A percentile compares a stretch with the other conserved stretches of the same genome.
phyloP scores from a whole-genome alignment of 2,113 vertebrate genomes.

The Turdus rufiventris region DNA sequence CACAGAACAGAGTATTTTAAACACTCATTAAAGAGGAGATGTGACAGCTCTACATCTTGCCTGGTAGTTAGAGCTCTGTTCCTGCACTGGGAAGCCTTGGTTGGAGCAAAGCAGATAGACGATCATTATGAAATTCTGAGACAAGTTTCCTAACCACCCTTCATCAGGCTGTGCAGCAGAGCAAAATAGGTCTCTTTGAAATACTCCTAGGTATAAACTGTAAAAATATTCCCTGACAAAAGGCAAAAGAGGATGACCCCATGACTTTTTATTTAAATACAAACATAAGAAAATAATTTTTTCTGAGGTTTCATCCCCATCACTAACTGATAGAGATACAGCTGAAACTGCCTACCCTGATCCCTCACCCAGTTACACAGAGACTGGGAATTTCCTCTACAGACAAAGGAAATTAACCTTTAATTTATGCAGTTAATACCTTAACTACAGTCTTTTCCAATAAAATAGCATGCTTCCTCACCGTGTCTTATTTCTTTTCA shows the following conservation, averaged over 20 bases:
- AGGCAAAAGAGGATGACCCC: background rate
- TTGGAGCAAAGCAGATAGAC: background rate
- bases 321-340: background rate
- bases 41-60: constrained; percentile 24
- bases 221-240: background rate
- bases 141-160: background rate
- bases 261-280: background rate
- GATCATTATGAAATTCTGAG: background rate
- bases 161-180: background rate
- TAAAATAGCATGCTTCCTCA: background rate
- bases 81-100: background rate
- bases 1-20: background rate
- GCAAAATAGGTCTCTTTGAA: constrained; percentile 1
- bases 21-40: constrained; percentile 35
- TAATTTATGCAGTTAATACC: background rate
- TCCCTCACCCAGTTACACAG: background rate
- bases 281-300: background rate
- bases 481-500: background rate
- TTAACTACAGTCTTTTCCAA: background rate
- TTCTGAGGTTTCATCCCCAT: background rate
- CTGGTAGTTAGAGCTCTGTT: background rate
- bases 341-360: background rate
- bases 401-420: background rate
- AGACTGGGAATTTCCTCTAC: background rate
- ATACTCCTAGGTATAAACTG: background rate